These are phyloP conservation scores for Synergus laeviventris DNA, from an alignment of 2,888 invertebrate genomes.

Conservation along the genomic window DNA sequence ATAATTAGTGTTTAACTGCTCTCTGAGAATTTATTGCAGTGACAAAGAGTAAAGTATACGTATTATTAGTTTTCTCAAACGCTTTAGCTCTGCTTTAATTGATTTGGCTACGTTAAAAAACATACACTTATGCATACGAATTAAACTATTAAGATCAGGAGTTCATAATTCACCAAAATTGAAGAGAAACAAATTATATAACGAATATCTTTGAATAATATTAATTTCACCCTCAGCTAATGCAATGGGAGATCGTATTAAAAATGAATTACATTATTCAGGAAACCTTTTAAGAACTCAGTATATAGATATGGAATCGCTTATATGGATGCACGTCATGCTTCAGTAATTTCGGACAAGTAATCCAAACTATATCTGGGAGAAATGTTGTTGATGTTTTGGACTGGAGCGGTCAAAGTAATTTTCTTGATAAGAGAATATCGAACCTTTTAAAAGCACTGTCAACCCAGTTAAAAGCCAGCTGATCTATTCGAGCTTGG, in stretches of 20 bases:
- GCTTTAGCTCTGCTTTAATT: slow-evolving; percentile 18
- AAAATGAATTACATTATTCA: background rate
- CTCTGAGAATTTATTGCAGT: slow-evolving; percentile 13
- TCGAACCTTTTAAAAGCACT: slow-evolving; percentile 10
- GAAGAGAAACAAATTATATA: no score
- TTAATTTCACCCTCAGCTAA: background rate
- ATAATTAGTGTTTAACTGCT: slow-evolving; percentile 27
- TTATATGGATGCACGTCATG: background rate
- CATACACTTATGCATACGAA: background rate
- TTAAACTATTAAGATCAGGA: background rate
- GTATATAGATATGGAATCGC: background rate
- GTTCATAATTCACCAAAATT: background rate
- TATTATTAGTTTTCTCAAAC: slow-evolving; percentile 3
- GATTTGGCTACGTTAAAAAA: slow-evolving; percentile 2
- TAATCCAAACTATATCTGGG: background rate
- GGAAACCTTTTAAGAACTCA: background rate
- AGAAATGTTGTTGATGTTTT: background rate
- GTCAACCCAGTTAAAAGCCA: slow-evolving; percentile 29
- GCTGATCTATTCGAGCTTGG: slow-evolving; percentile 35
- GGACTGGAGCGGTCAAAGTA: background rate
- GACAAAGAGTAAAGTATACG: slow-evolving; percentile 16
- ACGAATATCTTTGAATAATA: no score
- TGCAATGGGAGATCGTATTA: background rate
- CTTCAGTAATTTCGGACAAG: background rate
- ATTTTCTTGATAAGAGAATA: slow-evolving; percentile 6